Evolutionary conservation across 2,113 vertebrate species (phyloP).

Genomic region (Bothrops jararaca): DNA sequence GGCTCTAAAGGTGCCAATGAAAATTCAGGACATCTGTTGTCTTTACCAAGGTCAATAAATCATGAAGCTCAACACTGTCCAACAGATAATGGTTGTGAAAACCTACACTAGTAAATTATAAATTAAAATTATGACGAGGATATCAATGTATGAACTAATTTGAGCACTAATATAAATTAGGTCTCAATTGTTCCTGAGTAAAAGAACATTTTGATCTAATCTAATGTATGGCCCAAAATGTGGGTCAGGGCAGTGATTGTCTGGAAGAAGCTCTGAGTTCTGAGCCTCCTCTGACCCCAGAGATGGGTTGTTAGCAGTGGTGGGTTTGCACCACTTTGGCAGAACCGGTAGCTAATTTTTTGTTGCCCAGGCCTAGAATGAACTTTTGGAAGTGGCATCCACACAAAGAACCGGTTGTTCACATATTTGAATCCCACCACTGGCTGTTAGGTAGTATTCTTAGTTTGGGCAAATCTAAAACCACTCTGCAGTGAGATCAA

Average conservation of each 20-base stretch:
- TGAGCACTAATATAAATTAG: not conserved
- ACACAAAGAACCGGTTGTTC: no score
- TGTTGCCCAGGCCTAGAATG: no score
- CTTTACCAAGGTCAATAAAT: not conserved
- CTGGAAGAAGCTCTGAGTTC: not conserved
- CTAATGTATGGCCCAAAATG: not conserved
- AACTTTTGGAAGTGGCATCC: no score
- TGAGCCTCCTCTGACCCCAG: not conserved
- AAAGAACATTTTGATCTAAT: not conserved
- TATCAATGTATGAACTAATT: not conserved
- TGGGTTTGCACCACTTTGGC: no score
- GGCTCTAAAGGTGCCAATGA: not conserved
- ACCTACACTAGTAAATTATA: not conserved
- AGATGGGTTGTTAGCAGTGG: not conserved
- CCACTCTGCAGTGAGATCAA: not conserved
- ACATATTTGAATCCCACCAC: no score
- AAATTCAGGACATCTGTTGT: not conserved
- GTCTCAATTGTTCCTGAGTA: not conserved
- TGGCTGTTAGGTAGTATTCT: not conserved
- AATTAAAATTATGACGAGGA: not conserved
- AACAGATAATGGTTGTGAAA: not conserved
- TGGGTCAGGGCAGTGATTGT: not conserved
- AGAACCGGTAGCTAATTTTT: no score
- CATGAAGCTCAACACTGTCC: not conserved
- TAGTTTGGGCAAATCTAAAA: not conserved